A percentile compares a stretch with the other conserved stretches of the same genome.
Conservation (phyloP, 2,888 invertebrate genomes). For the Trichopoda pennipes region DNA sequence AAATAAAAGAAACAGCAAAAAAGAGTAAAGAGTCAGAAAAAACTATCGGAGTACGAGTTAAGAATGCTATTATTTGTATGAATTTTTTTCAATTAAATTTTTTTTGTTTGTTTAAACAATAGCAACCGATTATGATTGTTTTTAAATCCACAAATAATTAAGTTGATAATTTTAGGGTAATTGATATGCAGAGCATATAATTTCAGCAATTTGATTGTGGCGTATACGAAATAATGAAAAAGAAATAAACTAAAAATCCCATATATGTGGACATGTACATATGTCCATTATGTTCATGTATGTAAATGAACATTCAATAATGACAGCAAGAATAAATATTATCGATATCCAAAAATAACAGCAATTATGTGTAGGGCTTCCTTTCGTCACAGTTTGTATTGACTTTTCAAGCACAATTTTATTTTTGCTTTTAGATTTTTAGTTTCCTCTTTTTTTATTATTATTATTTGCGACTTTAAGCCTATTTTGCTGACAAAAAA, state of each 20-base stretch:
- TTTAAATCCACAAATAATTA: not conserved
- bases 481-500: constrained; percentile 40
- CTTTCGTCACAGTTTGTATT: constrained; percentile 59
- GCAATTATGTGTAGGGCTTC: constrained; percentile 63
- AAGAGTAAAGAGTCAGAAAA: no score
- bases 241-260: no score
- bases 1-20: no score
- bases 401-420: constrained; percentile 30
- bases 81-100: not conserved
- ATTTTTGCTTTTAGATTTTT: constrained; percentile 12
- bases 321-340: constrained; percentile 24
- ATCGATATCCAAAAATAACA: constrained; percentile 56
- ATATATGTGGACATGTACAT: constrained; percentile 6
- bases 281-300: constrained; percentile 28
- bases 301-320: constrained; percentile 11
- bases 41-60: no score
- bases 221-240: constrained; percentile 20
- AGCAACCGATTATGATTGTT: not conserved
- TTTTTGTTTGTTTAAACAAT: not conserved
- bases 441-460: not conserved
- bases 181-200: constrained; percentile 41
- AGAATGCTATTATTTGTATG: no score
- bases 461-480: constrained; percentile 22
- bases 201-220: constrained; percentile 1
- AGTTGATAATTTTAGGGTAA: not conserved